Conservation (phyloP, 2,888 invertebrate species). For the Argyra leucocephala region DNA sequence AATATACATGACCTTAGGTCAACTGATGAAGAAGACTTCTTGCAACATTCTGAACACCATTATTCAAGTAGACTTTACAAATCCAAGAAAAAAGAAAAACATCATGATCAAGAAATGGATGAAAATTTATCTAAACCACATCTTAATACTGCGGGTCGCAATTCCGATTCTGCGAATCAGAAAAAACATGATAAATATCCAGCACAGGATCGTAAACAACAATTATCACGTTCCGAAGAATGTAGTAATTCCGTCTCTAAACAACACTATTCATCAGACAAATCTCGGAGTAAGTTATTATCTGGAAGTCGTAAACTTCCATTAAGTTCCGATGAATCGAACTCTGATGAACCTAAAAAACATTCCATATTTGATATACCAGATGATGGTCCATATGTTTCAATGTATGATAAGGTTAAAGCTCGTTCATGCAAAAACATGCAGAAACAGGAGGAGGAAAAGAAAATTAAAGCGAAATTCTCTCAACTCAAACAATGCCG, state of each 20-base stretch:
- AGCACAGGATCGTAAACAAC: conserved; percentile 32
- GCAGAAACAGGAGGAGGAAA: conserved; percentile 85
- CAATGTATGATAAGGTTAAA: conserved; percentile 97
- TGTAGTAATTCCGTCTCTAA: conserved; percentile 18
- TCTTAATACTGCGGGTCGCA: neutral
- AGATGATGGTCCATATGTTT: conserved; percentile 83
- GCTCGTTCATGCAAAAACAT: conserved; percentile 87
- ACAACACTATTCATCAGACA: conserved; percentile 25
- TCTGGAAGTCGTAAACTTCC: conserved; percentile 35
- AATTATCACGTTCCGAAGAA: conserved; percentile 13
- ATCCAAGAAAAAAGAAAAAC: conserved; percentile 21
- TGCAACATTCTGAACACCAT: conserved; percentile 43
- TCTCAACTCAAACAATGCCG: conserved; percentile 77
- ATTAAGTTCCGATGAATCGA: conserved; percentile 58
- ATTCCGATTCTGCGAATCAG: neutral
- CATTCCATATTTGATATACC: conserved; percentile 87
- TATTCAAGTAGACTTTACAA: neutral
- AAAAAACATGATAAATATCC: conserved; percentile 21
- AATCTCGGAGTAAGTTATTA: conserved; percentile 29
- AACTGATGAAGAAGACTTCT: conserved; percentile 53
- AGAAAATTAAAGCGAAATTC: conserved; percentile 83
- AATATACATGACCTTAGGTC: conserved; percentile 51
- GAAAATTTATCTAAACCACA: neutral
- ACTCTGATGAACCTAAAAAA: conserved; percentile 75
- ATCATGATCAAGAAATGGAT: conserved; percentile 18